These are phyloP conservation scores for Candoia aspera DNA, from an alignment of 2,113 vertebrate genomes.

Conservation along the genomic window DNA sequence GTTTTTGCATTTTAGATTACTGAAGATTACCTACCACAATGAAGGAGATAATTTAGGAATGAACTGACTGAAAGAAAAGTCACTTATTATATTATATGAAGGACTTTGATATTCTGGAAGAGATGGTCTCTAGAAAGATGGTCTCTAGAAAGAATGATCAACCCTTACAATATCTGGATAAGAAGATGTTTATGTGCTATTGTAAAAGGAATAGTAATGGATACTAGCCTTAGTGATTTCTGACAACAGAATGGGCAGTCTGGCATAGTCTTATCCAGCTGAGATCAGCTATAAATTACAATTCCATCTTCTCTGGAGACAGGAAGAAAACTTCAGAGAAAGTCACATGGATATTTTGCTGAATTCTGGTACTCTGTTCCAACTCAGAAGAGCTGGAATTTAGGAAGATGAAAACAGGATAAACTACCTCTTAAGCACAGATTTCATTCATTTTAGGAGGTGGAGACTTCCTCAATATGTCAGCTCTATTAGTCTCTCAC, in stretches of 20 bases:
- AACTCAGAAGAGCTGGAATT: neutral
- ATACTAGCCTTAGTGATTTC: neutral
- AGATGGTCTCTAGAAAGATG: conserved; percentile 4
- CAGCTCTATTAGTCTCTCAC: neutral
- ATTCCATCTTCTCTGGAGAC: neutral
- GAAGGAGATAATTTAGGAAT: neutral
- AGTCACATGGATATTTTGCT: neutral
- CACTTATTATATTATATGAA: neutral
- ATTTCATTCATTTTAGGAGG: neutral
- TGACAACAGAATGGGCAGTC: neutral
- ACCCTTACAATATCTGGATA: neutral
- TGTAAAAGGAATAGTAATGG: neutral
- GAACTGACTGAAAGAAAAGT: neutral
- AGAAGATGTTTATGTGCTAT: neutral
- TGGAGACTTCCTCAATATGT: neutral
- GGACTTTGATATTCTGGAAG: neutral
- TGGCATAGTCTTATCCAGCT: neutral
- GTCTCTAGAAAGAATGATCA: neutral
- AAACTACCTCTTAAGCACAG: neutral
- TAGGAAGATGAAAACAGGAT: conserved; percentile 5
- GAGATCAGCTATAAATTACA: neutral
- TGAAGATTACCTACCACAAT: neutral
- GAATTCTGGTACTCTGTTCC: neutral
- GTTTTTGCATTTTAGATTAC: neutral
- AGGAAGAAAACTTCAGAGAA: neutral